A percentile compares a stretch with the other conserved stretches of the same genome.
Evolutionary conservation across 2,797 vertebrate genomes (phyloP).

Genomic region (Hoplostethus atlanticus): DNA sequence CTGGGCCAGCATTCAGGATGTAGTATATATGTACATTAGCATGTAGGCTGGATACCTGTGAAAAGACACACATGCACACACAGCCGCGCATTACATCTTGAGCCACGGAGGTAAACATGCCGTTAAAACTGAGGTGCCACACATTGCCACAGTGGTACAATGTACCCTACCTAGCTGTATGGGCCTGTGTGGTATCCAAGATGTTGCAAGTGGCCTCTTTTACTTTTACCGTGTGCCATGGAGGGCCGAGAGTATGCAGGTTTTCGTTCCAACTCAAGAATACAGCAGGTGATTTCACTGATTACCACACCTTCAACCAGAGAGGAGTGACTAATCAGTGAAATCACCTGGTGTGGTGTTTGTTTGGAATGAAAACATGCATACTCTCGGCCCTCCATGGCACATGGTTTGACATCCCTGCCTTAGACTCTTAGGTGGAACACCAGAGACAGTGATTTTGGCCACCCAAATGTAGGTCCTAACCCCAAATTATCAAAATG

Average conservation of each 20-base stretch:
- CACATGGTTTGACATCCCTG: too few species aligned
- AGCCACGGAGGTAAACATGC: not conserved
- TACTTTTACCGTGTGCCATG: not conserved
- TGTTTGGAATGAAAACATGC: too few species aligned
- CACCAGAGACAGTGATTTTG: not conserved
- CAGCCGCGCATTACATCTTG: not conserved
- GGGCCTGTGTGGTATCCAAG: not conserved
- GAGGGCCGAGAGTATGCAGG: too few species aligned
- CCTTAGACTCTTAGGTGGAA: not conserved
- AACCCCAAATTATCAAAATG: not conserved
- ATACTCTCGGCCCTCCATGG: too few species aligned
- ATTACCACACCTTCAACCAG: too few species aligned
- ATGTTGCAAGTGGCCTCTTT: conserved; percentile 29
- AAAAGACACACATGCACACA: conserved; percentile 16
- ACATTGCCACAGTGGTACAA: conserved; percentile 1
- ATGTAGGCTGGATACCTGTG: conserved; percentile 48
- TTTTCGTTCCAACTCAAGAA: too few species aligned
- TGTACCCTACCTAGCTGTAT: not conserved
- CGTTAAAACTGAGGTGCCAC: not conserved
- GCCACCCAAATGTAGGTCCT: not conserved
- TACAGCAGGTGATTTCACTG: too few species aligned
- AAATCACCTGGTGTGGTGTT: too few species aligned
- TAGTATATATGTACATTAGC: conserved; percentile 26
- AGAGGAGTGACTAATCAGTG: too few species aligned
- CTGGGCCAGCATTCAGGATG: conserved; percentile 49